Evolutionary conservation across 2,888 invertebrate species (phyloP).

Genomic region (Dusona sp.): DNA sequence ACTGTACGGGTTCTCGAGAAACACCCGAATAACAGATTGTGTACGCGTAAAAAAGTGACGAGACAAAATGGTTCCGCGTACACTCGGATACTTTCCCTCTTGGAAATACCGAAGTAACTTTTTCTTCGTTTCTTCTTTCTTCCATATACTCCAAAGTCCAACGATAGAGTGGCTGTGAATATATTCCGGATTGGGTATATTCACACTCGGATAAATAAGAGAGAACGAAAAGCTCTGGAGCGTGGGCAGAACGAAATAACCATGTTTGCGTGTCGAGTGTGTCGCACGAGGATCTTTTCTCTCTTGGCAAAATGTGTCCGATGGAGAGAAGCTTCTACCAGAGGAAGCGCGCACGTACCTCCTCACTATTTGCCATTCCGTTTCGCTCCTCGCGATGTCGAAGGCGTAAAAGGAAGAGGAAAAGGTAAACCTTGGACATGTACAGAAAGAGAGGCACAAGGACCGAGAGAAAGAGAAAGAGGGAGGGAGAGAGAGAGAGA

Average conservation of each 20-base stretch:
- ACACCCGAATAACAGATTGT: neutral
- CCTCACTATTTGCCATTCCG: conserved; percentile 68
- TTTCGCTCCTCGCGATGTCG: conserved; percentile 55
- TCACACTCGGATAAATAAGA: conserved; percentile 22
- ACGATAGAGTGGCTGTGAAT: conserved; percentile 10
- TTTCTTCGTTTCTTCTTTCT: neutral
- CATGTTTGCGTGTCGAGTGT: conserved; percentile 50
- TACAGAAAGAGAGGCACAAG: neutral
- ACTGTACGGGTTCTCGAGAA: conserved; percentile 1
- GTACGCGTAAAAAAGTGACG: conserved; percentile 32
- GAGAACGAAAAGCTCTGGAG: conserved; percentile 39
- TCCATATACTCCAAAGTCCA: neutral
- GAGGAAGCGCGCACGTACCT: conserved; percentile 22
- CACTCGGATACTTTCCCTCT: neutral
- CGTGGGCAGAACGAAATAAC: conserved; percentile 58
- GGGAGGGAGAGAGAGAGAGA: conserved; percentile 28
- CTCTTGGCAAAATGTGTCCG: conserved; percentile 9
- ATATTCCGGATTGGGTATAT: conserved; percentile 9
- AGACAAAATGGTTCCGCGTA: conserved; percentile 39
- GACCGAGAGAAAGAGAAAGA: conserved; percentile 30
- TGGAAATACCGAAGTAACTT: neutral
- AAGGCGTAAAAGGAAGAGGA: conserved; percentile 65
- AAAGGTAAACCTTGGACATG: conserved; percentile 57
- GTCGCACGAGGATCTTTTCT: conserved; percentile 55
- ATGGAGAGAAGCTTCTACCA: conserved; percentile 10